These are phyloP conservation scores for Cygnus olor DNA, from an alignment of 2,797 vertebrate genomes.

Conservation along the genomic window DNA sequence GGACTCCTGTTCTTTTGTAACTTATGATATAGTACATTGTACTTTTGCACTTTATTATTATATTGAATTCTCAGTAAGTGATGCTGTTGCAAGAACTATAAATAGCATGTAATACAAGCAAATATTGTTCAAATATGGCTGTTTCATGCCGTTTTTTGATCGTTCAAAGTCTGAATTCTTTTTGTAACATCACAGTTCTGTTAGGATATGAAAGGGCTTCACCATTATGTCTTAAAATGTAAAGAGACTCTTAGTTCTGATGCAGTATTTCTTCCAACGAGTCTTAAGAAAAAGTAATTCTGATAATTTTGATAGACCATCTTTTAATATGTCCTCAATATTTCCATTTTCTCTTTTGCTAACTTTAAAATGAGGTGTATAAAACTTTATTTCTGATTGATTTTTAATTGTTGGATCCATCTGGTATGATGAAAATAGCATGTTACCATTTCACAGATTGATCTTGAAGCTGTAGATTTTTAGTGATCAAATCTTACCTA, in stretches of 20 bases:
- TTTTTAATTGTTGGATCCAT: background rate
- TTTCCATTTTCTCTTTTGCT: background rate
- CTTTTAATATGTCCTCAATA: background rate
- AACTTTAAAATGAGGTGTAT: background rate
- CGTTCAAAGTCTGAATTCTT: background rate
- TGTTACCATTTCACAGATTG: rapidly evolving
- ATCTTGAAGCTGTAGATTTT: background rate
- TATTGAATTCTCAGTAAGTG: conserved; percentile 42
- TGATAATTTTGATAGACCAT: background rate
- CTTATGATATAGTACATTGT: conserved; percentile 19
- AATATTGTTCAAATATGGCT: conserved; percentile 27
- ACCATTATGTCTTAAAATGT: background rate
- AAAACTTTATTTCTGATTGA: background rate
- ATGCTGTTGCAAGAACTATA: conserved; percentile 53
- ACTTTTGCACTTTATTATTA: conserved; percentile 56
- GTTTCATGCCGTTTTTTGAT: background rate
- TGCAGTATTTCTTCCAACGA: background rate
- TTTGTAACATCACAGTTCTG: background rate
- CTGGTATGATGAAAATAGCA: background rate
- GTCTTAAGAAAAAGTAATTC: background rate
- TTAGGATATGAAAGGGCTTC: background rate
- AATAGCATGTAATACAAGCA: conserved; percentile 45
- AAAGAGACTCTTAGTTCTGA: background rate
- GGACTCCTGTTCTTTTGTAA: conserved; percentile 65
- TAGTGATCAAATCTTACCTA: background rate